Conservation (phyloP, 37 sponge, comb jelly and placozoan species). For the Aphrocallistes beatrix region DNA sequence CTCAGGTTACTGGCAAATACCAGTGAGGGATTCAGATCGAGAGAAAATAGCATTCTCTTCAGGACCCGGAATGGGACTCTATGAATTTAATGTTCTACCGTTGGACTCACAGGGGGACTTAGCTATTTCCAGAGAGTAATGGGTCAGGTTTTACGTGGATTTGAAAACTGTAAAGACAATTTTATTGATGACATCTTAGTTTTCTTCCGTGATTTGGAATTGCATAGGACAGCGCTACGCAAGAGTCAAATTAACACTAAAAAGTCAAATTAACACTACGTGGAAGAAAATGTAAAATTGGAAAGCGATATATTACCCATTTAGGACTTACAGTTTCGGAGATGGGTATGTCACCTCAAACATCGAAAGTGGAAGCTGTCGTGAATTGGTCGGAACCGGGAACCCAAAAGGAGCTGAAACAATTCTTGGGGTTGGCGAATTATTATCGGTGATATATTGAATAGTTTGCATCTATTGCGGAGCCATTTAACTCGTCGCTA, state of each 20-base stretch:
- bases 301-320: not conserved
- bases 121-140: slow-evolving; percentile 19
- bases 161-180: not conserved
- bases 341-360: slow-evolving; percentile 4
- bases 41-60: slow-evolving; percentile 23
- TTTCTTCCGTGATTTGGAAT: not conserved
- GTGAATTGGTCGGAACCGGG: not conserved
- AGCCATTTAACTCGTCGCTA: not conserved
- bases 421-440: not conserved
- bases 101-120: slow-evolving; percentile 5
- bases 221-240: not conserved
- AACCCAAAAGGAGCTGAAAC: too few relatives aligned
- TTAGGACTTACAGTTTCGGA: not conserved
- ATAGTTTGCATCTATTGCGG: not conserved
- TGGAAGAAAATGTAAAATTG: slow-evolving; percentile 8
- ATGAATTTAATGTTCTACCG: too few relatives aligned
- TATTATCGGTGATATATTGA: not conserved
- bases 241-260: not conserved
- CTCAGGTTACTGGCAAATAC: not conserved
- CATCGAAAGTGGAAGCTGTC: not conserved
- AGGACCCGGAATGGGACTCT: too few relatives aligned
- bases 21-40: not conserved
- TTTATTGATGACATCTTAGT: slow-evolving; percentile 24
- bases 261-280: not conserved
- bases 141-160: not conserved